Evolutionary conservation across 1,140 invertebrate genomes (phyloP).

Genomic region (Zaprionus camerounensis): DNA sequence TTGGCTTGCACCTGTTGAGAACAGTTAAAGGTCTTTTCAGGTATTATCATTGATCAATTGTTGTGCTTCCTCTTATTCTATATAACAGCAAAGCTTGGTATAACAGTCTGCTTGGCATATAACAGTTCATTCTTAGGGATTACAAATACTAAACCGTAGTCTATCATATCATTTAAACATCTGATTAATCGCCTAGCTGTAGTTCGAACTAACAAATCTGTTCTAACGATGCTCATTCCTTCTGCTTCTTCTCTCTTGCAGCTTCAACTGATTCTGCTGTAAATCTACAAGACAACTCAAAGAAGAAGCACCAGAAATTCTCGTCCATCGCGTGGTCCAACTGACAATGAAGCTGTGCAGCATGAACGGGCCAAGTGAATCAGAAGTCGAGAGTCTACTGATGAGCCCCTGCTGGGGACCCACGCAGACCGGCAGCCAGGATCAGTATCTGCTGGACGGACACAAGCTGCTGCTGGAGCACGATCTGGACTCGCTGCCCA

Average conservation of each 20-base stretch:
- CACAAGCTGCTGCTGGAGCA: constrained; percentile 83
- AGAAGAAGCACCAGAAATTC: constrained; percentile 34
- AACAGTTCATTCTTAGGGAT: not conserved
- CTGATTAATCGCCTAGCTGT: not conserved
- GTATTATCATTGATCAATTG: not conserved
- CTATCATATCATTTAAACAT: not conserved
- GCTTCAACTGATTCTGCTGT: constrained; percentile 3
- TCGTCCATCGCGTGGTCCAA: constrained; percentile 59
- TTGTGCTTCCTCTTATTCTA: not conserved
- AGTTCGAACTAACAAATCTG: not conserved
- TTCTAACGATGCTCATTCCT: not conserved
- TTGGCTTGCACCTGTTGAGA: not conserved
- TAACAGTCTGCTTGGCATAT: not conserved
- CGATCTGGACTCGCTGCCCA: constrained; percentile 81
- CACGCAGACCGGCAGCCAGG: constrained; percentile 79
- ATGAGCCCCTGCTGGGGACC: constrained; percentile 84
- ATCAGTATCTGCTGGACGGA: constrained; percentile 84
- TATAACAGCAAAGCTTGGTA: not conserved
- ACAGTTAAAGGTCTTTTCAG: not conserved
- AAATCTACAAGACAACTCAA: not conserved
- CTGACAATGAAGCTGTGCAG: constrained; percentile 85
- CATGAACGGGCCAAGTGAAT: constrained; percentile 85
- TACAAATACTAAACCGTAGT: not conserved
- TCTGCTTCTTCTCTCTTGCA: constrained; percentile 1
- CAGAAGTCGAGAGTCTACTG: constrained; percentile 84